Evolutionary conservation across 2,797 vertebrate genomes (phyloP).

Genomic region (Cossypha polioptera): DNA sequence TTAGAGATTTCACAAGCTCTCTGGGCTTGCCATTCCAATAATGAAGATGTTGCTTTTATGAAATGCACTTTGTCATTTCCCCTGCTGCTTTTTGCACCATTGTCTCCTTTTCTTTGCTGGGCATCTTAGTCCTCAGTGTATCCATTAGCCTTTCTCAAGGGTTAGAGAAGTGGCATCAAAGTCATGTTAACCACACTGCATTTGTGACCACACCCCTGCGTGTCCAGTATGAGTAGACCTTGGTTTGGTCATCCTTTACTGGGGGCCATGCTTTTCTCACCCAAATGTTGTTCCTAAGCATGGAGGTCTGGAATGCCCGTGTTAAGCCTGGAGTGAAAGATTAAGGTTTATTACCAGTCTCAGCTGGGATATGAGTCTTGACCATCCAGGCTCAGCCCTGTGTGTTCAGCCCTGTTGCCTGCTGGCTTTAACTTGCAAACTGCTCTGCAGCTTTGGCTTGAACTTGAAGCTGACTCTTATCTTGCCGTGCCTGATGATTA

Average conservation of each 20-base stretch:
- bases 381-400: neutral
- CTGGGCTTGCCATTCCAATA: neutral
- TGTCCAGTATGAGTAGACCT: neutral
- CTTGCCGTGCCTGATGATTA: neutral
- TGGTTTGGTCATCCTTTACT: neutral
- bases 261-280: neutral
- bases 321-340: neutral
- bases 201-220: rapidly evolving
- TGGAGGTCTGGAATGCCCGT: neutral
- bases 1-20: neutral
- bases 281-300: neutral
- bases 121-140: neutral
- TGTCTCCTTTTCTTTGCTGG: neutral
- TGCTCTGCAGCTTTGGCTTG: neutral
- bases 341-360: neutral
- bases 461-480: neutral
- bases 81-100: neutral
- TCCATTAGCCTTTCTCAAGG: neutral
- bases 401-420: neutral
- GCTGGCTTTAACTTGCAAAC: neutral
- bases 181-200: neutral
- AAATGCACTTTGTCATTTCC: neutral
- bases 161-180: neutral
- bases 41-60: neutral
- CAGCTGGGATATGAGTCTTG: neutral